Percentiles rank a stretch among this genome's conserved stretches.
phyloP scores from a whole-genome alignment of 2,797 vertebrate species.

The Furcifer pardalis region DNA sequence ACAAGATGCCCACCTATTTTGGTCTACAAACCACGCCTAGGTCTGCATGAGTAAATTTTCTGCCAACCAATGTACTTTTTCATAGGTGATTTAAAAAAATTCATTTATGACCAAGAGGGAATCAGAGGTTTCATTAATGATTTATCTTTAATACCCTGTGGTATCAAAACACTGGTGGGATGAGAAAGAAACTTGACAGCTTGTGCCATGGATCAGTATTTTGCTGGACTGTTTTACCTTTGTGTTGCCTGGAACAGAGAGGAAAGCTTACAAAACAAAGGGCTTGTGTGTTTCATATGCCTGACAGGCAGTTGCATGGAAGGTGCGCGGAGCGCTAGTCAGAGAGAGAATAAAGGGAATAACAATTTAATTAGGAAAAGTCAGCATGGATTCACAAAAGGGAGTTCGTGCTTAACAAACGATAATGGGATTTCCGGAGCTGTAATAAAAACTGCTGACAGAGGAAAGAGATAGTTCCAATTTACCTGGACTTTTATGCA shows the following conservation, averaged over 20 bases:
- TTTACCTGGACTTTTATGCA: slow-evolving; percentile 51
- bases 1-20: no score
- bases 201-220: fast-evolving
- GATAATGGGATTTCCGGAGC: slow-evolving; percentile 38
- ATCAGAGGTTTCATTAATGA: neutral
- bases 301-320: slow-evolving; percentile 39
- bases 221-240: neutral
- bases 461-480: slow-evolving; percentile 41
- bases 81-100: neutral
- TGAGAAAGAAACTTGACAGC: neutral
- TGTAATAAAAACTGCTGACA: slow-evolving; percentile 55
- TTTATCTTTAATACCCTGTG: neutral
- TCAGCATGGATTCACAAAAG: slow-evolving; percentile 56
- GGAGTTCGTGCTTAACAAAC: slow-evolving; percentile 42
- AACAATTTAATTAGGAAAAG: slow-evolving; percentile 61
- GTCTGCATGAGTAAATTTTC: neutral
- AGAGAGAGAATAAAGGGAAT: slow-evolving; percentile 53
- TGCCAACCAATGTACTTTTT: neutral
- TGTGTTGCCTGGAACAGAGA: slow-evolving; percentile 19
- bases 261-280: slow-evolving; percentile 45
- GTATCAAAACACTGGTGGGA: neutral
- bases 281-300: slow-evolving; percentile 4
- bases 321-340: slow-evolving; percentile 36
- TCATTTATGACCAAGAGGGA: neutral
- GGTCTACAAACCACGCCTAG: no score